phyloP scores from a whole-genome alignment of 1,140 invertebrate species.

The Pentalonia nigronervosa region DNA sequence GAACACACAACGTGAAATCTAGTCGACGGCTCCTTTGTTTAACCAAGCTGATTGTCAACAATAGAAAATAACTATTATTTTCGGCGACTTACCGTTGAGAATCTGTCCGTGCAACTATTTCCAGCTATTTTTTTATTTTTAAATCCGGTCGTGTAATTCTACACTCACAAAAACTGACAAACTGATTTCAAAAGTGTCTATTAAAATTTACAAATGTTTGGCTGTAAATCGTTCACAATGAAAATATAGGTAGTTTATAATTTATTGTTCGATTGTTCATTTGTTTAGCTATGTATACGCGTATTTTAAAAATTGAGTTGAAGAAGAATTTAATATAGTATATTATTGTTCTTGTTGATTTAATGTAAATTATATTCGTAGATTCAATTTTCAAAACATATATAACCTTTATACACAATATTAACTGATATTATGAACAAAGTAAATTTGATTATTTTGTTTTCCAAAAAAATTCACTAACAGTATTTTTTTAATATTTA shows the following conservation, averaged over 20 bases:
- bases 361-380: too few relatives aligned
- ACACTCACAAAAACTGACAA: background rate
- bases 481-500: background rate
- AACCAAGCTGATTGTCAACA: background rate
- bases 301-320: too few relatives aligned
- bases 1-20: background rate
- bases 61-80: slow-evolving; percentile 5
- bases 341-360: too few relatives aligned
- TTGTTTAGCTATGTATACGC: too few relatives aligned
- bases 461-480: background rate
- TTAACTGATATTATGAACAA: background rate
- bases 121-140: background rate
- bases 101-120: background rate
- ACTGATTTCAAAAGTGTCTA: background rate
- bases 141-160: background rate
- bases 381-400: too few relatives aligned
- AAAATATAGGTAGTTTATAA: background rate
- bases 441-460: background rate
- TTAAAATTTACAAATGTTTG: background rate
- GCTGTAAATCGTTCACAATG: background rate
- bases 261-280: background rate
- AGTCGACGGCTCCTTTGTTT: background rate
- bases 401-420: too few relatives aligned
- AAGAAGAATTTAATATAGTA: too few relatives aligned
- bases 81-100: background rate